Conservation (phyloP, 1,140 invertebrate genomes). For the Achatina immaculata region DNA sequence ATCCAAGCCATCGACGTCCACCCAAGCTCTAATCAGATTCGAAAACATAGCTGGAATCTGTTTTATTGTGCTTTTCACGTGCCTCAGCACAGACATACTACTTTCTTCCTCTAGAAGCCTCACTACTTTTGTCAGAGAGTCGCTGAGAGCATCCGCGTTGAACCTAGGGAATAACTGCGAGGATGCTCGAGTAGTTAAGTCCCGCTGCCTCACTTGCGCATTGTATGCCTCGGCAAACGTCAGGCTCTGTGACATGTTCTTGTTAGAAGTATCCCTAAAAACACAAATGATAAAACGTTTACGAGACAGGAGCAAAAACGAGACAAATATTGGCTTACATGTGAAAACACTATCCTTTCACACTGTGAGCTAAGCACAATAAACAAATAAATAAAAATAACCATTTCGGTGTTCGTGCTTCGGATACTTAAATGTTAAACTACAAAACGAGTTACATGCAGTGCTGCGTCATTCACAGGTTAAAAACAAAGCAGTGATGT, state of each 20-base stretch:
- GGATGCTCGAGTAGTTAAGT: not conserved
- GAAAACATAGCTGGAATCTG: not conserved
- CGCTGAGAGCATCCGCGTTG: not conserved
- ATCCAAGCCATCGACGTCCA: not conserved
- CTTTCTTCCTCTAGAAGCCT: not conserved
- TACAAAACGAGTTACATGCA: too few relatives aligned
- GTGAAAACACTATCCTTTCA: too few relatives aligned
- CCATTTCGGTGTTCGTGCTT: too few relatives aligned
- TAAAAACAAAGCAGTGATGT: too few relatives aligned
- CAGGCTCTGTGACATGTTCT: not conserved
- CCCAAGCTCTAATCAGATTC: not conserved
- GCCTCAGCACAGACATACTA: not conserved
- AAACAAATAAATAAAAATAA: too few relatives aligned
- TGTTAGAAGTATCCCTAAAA: not conserved
- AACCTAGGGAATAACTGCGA: not conserved
- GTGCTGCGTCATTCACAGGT: too few relatives aligned
- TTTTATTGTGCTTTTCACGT: not conserved
- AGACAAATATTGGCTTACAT: too few relatives aligned
- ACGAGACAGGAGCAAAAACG: too few relatives aligned
- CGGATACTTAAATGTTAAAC: too few relatives aligned
- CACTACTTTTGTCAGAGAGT: not conserved
- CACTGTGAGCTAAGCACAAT: too few relatives aligned
- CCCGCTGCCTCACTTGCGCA: not conserved
- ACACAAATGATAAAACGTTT: not conserved
- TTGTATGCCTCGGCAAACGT: conserved; percentile 15